Base-by-base conservation (phyloP, 2,113 vertebrate genomes). In the Dasypus novemcinctus region DNA sequence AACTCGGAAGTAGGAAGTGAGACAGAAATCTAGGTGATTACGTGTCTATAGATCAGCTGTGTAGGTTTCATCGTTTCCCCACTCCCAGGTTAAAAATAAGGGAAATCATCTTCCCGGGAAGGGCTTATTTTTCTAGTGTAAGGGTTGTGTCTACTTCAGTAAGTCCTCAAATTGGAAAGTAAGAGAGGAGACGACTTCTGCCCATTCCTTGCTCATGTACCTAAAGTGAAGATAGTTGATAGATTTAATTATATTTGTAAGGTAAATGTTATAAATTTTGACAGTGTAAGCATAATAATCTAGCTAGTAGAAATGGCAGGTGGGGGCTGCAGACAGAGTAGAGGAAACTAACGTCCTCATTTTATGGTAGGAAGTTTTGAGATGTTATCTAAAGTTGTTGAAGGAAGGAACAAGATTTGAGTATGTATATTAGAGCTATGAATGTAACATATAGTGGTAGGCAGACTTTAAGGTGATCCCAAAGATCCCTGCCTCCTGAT, bases 331-430 rank as follows among this genome's bases (percentile, higher is more conserved):
- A 25, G 87, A 72, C 2, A 49, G 25, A 81, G 36, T 71, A 10
- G 8, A 94, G 49, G 36, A 33, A 86, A 92, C 15, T 52, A 46
- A 87, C 87, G 74, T 90, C 33, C 18, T 57, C 4, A 1, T 74
- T 79, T 85, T 61, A 61, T 33, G 68, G 20, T 95, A 59, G 69
- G 69, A 72, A 38, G 36, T 64, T 85, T 36, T 91, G n/a, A 94
- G 17, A 78, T 61, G 33, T 63, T 90, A 66, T 36, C 5, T 68
- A 95, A 72, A 90, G 52, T 71, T 33, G 10, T 61, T 63, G 36
- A 94, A 85, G 25, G 76, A 93, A 74, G 84, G 74, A 83, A 59
- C 18, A 75, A 71, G 36, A 81, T 41, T 87, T 81, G 90, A 75
- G 41, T 93, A 11, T 27, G n/a, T 41, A 54, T 57, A 23, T 75